phyloP scores from a whole-genome alignment of 2,888 invertebrate genomes.

The Capitulum mitella region DNA sequence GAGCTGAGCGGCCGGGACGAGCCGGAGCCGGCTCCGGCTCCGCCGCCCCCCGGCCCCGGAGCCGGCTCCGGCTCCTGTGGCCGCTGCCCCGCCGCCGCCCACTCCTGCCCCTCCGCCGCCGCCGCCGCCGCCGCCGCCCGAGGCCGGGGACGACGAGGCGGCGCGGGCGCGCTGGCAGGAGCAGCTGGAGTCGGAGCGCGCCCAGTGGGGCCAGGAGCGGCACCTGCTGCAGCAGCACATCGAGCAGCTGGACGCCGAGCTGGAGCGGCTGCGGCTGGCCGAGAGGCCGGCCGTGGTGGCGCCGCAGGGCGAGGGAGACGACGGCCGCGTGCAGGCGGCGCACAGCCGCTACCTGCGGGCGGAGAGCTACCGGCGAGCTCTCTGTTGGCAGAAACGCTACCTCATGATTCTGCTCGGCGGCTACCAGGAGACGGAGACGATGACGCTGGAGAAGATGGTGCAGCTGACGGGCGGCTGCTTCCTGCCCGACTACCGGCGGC shows the following conservation, averaged over 20 bases:
- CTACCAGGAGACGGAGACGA: slow-evolving; percentile 46
- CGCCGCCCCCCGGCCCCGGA: background rate
- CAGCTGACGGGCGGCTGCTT: slow-evolving; percentile 34
- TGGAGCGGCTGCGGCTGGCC: background rate
- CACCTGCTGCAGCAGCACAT: background rate
- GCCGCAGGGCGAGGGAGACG: background rate
- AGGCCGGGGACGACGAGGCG: background rate
- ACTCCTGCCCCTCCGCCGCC: background rate
- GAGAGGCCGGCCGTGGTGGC: background rate
- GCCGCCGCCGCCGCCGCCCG: background rate
- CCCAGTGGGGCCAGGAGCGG: slow-evolving; percentile 3
- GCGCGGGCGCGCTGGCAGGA: background rate
- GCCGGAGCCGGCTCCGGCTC: background rate
- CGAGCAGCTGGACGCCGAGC: slow-evolving; percentile 7
- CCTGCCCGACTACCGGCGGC: slow-evolving; percentile 9
- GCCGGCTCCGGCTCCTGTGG: background rate
- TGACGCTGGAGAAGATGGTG: slow-evolving; percentile 41
- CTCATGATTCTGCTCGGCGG: slow-evolving; percentile 61
- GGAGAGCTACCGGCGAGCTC: slow-evolving; percentile 77
- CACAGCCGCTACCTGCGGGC: slow-evolving; percentile 60
- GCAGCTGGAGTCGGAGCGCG: slow-evolving; percentile 13
- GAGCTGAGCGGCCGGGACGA: background rate
- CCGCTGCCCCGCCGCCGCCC: background rate
- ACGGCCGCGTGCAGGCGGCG: slow-evolving; percentile 10
- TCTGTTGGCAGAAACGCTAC: slow-evolving; percentile 86